Conservation (phyloP, 1,140 invertebrate genomes). For the Cherax destructor region DNA sequence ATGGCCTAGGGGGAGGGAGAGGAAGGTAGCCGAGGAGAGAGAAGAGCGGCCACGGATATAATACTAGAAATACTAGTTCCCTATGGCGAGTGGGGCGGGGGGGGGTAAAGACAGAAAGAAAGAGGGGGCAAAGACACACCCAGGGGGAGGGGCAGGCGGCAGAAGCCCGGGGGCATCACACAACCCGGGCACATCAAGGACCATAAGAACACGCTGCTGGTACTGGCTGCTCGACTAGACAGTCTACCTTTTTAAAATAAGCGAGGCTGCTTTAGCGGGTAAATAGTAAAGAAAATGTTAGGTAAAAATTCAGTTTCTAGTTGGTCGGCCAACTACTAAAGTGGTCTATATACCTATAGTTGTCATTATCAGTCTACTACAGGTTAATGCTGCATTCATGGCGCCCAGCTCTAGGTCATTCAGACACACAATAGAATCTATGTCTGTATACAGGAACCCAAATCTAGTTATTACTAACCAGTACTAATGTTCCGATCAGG, state of each 20-base stretch:
- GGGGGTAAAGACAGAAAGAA: neutral
- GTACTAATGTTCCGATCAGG: conserved; percentile 55
- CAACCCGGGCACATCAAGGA: conserved; percentile 23
- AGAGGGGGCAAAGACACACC: conserved; percentile 36
- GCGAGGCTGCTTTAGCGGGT: conserved; percentile 68
- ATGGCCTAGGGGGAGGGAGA: conserved; percentile 13
- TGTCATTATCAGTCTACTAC: conserved; percentile 45
- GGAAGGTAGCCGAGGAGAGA: neutral
- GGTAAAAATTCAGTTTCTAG: conserved; percentile 47
- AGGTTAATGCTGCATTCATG: conserved; percentile 62
- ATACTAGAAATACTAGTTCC: conserved; percentile 16
- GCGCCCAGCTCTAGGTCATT: conserved; percentile 33
- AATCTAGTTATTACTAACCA: conserved; percentile 38
- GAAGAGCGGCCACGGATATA: neutral
- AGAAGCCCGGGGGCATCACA: conserved; percentile 8
- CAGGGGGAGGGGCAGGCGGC: conserved; percentile 32
- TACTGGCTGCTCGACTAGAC: conserved; percentile 40
- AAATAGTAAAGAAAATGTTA: conserved; percentile 55
- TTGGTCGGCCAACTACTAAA: conserved; percentile 55
- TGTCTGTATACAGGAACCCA: conserved; percentile 45
- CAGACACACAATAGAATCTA: conserved; percentile 32
- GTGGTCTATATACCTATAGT: conserved; percentile 60
- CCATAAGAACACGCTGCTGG: conserved; percentile 43
- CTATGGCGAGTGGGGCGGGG: conserved; percentile 5
- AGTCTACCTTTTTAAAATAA: conserved; percentile 52